Percentiles rank a stretch among this genome's conserved stretches.
phyloP scores from a whole-genome alignment of 2,113 vertebrate genomes.

The Megatriorchis doriae region DNA sequence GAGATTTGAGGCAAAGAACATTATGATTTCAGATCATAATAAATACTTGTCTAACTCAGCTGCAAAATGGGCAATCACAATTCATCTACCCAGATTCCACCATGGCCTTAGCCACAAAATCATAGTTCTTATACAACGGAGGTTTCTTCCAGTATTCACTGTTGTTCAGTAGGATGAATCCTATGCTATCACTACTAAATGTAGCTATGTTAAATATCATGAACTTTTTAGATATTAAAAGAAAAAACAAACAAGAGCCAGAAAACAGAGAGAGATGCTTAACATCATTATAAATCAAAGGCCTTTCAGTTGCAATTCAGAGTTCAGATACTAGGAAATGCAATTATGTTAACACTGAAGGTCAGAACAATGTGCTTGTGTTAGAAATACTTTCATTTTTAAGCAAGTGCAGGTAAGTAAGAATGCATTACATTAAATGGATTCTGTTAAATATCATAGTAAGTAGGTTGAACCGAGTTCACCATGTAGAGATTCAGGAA shows the following conservation, averaged over 20 bases:
- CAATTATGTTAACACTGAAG: background rate
- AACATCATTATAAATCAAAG: background rate
- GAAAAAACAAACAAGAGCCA: background rate
- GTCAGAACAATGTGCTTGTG: slow-evolving; percentile 36
- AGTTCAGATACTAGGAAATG: background rate
- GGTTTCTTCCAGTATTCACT: background rate
- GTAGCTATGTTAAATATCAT: background rate
- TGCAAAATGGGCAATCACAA: background rate
- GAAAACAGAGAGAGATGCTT: background rate
- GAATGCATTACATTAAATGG: background rate
- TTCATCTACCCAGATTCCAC: background rate
- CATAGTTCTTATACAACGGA: background rate
- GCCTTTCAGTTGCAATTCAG: background rate
- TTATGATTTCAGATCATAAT: background rate
- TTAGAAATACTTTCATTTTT: slow-evolving; percentile 15
- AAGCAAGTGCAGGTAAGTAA: slow-evolving; percentile 26
- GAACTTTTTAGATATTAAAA: background rate
- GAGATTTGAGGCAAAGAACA: background rate
- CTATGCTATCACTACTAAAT: background rate
- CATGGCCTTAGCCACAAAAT: background rate
- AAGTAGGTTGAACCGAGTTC: background rate
- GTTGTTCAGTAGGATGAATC: background rate
- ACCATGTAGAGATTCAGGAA: background rate
- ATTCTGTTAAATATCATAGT: background rate
- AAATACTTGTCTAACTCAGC: background rate